Percentiles rank a stretch among this genome's conserved stretches.
Conservation (phyloP, 2,797 vertebrate species). For the Falco cherrug region DNA sequence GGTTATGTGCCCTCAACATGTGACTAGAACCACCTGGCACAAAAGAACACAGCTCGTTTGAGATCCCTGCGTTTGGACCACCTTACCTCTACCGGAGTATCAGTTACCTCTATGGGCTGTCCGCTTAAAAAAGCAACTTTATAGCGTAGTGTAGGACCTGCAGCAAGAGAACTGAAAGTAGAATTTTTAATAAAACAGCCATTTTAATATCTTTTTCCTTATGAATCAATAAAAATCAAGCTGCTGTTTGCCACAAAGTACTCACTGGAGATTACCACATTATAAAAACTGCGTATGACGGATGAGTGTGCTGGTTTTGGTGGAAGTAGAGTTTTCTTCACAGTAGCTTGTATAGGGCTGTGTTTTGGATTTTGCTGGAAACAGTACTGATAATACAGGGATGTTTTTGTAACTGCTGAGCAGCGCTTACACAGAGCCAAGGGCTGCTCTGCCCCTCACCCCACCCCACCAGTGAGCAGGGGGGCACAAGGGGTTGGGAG, state of each 20-base stretch:
- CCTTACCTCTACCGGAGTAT: neutral
- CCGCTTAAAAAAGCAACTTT: neutral
- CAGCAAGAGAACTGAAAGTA: neutral
- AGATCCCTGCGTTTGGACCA: neutral
- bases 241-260: neutral
- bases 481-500: too few relatives aligned
- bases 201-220: neutral
- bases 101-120: neutral
- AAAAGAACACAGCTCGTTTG: neutral
- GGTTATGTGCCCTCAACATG: neutral
- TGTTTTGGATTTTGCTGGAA: too few relatives aligned
- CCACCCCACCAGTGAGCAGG: too few relatives aligned
- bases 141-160: neutral
- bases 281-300: neutral
- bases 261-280: neutral
- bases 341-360: too few relatives aligned
- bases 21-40: neutral
- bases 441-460: too few relatives aligned
- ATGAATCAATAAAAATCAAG: neutral
- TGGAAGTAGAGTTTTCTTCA: too few relatives aligned
- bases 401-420: too few relatives aligned
- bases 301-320: neutral
- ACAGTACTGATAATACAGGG: too few relatives aligned
- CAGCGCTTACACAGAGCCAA: too few relatives aligned
- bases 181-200: neutral